Base-by-base conservation (phyloP, 2,113 vertebrate species). In the Cacatua alba region DNA sequence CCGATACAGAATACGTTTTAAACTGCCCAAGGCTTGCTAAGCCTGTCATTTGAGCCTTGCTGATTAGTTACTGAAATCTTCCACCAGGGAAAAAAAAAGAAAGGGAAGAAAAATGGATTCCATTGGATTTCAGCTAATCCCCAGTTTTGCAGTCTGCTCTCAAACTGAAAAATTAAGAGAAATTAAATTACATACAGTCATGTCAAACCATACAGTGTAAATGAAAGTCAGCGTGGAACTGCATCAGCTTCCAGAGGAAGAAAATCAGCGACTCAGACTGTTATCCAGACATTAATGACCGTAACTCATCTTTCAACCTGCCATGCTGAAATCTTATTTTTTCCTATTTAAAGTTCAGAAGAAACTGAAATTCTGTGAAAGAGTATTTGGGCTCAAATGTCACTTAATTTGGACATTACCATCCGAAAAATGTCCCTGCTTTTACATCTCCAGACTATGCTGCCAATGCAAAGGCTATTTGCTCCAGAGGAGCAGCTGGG, bases 121-220 rank as follows among this genome's bases (percentile, higher is more conserved):
- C 25, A 29, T 84, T 87, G 80, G 39, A 77, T 88, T 88, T 86
- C 69, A 82, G 44, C 33, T 80, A 77, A 67, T 92, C 82, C 5
- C 14, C 43, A 62, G 26, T 83, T 92, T 96, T 91, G 76, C 88
- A 92, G 76, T 93, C 55, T 55, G 29, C 46, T 82, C 55, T 90
- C 82, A 71, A 85, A 59, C 28, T 44, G 51, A 89, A 91, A 83
- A 90, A 89, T 43, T 20, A 72, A 68, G n/a, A 92, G n/a, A 77
- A 77, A 87, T 37, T 63, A 60, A 86, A 60, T 82, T 16, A 49
- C 53, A 14, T 91, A 37, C 20, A 39, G 11, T 72, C 48, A 74
- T 39, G 9, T 88, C 68, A 88, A 91, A 75, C 31, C 21, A 41
- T 87, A 29, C 18, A 67, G 43, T 83, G 90, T 81, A 69, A 88